Base-by-base conservation (phyloP, 2,888 invertebrate genomes). In the Cataglyphis rosenhaueri region DNA sequence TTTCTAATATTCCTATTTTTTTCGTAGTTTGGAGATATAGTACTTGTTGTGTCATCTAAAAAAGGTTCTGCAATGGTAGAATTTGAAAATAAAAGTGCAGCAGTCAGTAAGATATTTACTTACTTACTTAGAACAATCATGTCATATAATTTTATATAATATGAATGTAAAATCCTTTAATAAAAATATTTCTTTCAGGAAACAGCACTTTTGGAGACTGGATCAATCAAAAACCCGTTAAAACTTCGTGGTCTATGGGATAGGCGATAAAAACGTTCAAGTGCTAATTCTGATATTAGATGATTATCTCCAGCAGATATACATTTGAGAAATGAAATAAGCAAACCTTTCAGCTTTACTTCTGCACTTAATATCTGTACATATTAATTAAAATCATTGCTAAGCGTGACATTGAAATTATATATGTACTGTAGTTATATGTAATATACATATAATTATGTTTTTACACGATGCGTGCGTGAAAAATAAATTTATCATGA, bases 201-300 rank as follows among this genome's bases (percentile, higher is more conserved):
- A 25, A 25, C 25, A 25, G 25, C 1, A 25, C 25, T 25, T 25
- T 25, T 25, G 25, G 25, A 96, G 93, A 94, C 94, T 64, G 97
- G 97, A 73, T 94, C 97, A 76, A 93, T 96, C 57, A 95, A 95
- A 15, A 98, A 97, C 95, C 97, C 97, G 0, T 92, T 98, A 59
- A 96, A 95, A 87, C 94, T 98, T 35, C 96, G 96, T 91, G 97
- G 97, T 96, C 93, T 98, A 0, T 96, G 96, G 95, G 93, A 83
- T 29, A 90, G 32, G 44, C 95, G 86, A 95, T 94, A 61, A 92
- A 95, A 81, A 92, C 95, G 18, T 76, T 94, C 94, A 81, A 95
- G 93, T 86, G 88, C 12, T 3, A 83, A 93, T 32, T 32, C 6
- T 96, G 38, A 15, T 96, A 48, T 95, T 96, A 48, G 15, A 59